Evolutionary conservation across 1,140 invertebrate species (phyloP), one percentile per base, ranked within the genome.

Genomic region (Aphis gossypii): DNA sequence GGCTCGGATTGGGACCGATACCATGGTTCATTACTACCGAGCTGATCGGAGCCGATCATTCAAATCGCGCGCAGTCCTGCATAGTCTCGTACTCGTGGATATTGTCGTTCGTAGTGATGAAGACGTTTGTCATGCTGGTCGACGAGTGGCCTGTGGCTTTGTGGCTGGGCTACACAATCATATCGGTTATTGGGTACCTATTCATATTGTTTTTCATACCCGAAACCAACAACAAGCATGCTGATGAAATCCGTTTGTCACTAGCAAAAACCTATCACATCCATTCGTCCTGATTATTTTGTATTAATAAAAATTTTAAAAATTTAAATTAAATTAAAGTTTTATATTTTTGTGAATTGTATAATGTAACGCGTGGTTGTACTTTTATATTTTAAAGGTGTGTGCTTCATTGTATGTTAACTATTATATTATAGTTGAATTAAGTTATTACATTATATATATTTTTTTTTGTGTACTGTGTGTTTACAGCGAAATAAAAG

Each of bases 181-280:
- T 98, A 94, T 98, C 98, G 96, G 95, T 96, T 0, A 4, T 96
- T 5, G 97, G 97, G 1, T 96, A 97, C 1, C 94, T 97, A 30
- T 98, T 98, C 94, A 96, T 97, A 30, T 96, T 96, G 76, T 96
- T 97, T 60, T 95, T 97, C 51, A 96, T 99, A n/a, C 98, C 98
- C 0, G 99, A 99, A 96, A 99, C 98, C 0, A 98, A 98, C 95
- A 98, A 98, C 4, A 98, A 98, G 95, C 97, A 96, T 44, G 95
- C 97, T 25, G 96, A 98, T 87, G 97, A 98, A 95, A 98, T 99
- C 94, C 97, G 97, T 95, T 95, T 95, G 60, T 96, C 96, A 94
- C 95, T 97, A 51, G 11, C 35, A 23, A 56, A 56, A 51, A 88
- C 86, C 5, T 51, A 20, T 51, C 86, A 88, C 3, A 51, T 88